These are phyloP conservation scores for Cheilosia impressa DNA, from an alignment of 2,888 invertebrate species.

Conservation along the genomic window DNA sequence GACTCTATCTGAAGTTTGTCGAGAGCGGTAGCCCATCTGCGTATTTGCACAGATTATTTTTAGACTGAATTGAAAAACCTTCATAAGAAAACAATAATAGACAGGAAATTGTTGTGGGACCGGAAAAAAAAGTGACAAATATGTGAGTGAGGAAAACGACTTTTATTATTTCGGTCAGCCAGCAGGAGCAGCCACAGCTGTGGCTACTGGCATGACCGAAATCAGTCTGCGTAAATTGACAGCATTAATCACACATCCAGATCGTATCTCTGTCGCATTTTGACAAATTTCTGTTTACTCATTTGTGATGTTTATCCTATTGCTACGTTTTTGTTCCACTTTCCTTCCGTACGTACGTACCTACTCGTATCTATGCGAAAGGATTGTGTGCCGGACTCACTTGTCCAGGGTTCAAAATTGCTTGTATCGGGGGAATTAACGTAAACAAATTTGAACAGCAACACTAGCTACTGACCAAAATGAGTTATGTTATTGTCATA, in stretches of 20 bases:
- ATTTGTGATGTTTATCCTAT: constrained; percentile 67
- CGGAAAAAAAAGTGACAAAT: not conserved
- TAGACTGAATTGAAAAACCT: not conserved
- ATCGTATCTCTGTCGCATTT: constrained; percentile 60
- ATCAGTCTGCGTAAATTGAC: constrained; percentile 68
- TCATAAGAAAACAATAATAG: not conserved
- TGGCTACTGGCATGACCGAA: constrained; percentile 46
- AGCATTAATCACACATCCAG: constrained; percentile 71
- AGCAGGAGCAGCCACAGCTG: constrained; percentile 30
- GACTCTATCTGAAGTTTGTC: not conserved
- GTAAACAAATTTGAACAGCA: constrained; percentile 39
- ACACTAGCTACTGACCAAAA: constrained; percentile 12
- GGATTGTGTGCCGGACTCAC: constrained; percentile 4
- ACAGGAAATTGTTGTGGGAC: constrained; percentile 33
- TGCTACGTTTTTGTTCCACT: constrained; percentile 16
- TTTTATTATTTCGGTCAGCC: not conserved
- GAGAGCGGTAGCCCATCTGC: not conserved
- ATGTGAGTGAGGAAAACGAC: constrained; percentile 6
- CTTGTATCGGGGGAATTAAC: constrained; percentile 30
- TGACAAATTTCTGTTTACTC: constrained; percentile 74
- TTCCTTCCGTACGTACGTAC: constrained; percentile 22
- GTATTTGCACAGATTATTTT: constrained; percentile 6
- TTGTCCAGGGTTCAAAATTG: constrained; percentile 19
- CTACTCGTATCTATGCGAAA: constrained; percentile 15
- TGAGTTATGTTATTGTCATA: constrained; percentile 69